Evolutionary conservation across 1,140 invertebrate genomes (phyloP).

Genomic region (Drepana arcuata): DNA sequence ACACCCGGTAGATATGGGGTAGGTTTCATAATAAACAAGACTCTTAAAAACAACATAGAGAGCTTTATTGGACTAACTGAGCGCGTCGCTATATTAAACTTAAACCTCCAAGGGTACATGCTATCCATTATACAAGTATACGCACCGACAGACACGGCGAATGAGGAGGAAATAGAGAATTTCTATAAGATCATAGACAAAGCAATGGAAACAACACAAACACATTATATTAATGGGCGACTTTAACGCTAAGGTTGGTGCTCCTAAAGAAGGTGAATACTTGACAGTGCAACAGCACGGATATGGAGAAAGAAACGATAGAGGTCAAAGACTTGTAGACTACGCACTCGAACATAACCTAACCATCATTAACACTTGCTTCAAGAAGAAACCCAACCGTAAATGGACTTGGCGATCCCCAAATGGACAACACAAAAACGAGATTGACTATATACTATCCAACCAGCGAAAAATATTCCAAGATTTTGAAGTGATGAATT

Average conservation of each 20-base stretch:
- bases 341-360: neutral
- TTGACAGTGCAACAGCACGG: neutral
- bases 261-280: neutral
- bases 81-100: neutral
- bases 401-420: neutral
- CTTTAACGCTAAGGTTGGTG: neutral
- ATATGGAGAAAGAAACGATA: neutral
- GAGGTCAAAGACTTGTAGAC: neutral
- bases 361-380: neutral
- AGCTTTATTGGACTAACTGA: neutral
- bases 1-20: neutral
- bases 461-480: neutral
- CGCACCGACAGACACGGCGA: neutral
- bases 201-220: neutral
- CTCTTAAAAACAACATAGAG: neutral
- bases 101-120: neutral
- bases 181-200: neutral
- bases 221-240: constrained; percentile 1
- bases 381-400: neutral
- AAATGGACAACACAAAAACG: neutral
- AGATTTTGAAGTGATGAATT: neutral
- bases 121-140: neutral
- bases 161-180: neutral
- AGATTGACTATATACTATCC: neutral
- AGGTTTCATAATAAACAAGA: neutral